Evolutionary conservation across 2,797 vertebrate species (phyloP).

Genomic region (Anguilla obscura): DNA sequence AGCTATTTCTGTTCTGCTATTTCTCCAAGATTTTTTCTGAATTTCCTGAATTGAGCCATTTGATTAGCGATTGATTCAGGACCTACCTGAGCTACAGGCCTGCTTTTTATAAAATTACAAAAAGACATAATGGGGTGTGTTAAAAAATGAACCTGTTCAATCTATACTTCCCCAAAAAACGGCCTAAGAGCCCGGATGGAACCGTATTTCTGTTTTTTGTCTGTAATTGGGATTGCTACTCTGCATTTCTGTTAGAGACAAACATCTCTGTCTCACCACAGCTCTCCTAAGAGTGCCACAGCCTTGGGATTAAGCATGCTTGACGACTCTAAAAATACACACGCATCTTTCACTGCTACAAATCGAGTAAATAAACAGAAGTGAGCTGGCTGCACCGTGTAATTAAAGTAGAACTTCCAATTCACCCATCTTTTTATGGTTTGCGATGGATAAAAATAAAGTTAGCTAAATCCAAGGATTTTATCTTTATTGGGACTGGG

Average conservation of each 20-base stretch:
- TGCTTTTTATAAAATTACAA: neutral
- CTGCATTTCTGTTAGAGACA: neutral
- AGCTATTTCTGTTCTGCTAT: neutral
- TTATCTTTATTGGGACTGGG: neutral
- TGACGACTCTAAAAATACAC: constrained; percentile 2
- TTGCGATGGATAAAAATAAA: neutral
- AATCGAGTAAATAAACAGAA: constrained; percentile 10
- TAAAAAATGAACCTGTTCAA: neutral
- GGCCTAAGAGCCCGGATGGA: neutral
- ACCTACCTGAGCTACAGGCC: neutral
- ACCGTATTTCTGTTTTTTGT: neutral
- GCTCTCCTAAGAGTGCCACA: neutral
- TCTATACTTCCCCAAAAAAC: neutral
- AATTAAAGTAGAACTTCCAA: neutral
- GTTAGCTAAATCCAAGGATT: neutral
- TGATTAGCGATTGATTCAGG: neutral
- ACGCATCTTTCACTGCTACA: neutral
- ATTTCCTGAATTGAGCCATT: neutral
- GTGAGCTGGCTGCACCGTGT: neutral
- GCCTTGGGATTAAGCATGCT: neutral
- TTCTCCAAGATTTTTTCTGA: neutral
- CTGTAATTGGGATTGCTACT: neutral
- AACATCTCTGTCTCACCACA: neutral
- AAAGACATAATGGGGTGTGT: neutral
- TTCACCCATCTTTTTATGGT: neutral